These are phyloP conservation scores for Poeciliopsis gracilis DNA, from an alignment of 2,797 vertebrate genomes.

Conservation along the genomic window DNA sequence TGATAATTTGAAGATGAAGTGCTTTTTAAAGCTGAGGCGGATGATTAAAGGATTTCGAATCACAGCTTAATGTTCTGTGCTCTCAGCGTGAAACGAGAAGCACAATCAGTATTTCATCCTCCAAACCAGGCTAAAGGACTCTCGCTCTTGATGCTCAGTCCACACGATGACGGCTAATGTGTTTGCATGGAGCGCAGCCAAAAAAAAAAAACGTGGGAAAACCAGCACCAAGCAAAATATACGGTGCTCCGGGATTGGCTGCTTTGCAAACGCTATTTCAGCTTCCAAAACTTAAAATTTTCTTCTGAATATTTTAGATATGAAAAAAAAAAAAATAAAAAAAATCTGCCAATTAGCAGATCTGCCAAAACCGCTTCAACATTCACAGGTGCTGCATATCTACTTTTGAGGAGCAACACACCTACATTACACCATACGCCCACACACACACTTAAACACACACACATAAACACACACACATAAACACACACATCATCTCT, in stretches of 20 bases:
- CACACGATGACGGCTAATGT: not conserved
- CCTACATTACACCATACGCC: not conserved
- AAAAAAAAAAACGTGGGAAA: not conserved
- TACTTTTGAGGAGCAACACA: not conserved
- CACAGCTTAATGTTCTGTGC: constrained; percentile 16
- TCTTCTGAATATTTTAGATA: not conserved
- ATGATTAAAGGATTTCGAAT: constrained; percentile 24
- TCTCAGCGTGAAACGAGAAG: constrained; percentile 17
- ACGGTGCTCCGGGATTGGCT: not conserved
- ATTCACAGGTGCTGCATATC: constrained; percentile 13
- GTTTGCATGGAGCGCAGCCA: not conserved
- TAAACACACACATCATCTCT: constrained; percentile 20
- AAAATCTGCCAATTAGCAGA: not conserved
- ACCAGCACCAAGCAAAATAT: not conserved
- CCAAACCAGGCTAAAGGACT: constrained; percentile 8
- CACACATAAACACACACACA: not conserved
- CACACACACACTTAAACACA: no score
- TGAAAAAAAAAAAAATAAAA: not conserved
- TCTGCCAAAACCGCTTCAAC: constrained; percentile 2
- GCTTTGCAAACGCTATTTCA: not conserved
- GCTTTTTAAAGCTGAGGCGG: constrained; percentile 31
- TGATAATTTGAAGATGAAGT: constrained; percentile 24
- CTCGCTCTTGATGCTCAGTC: not conserved
- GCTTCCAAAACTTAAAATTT: not conserved
- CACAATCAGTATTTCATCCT: constrained; percentile 17